Evolutionary conservation across 1,140 invertebrate species (phyloP), one percentile per base, ranked within the genome.

Genomic region (Drosophila gunungcola): DNA sequence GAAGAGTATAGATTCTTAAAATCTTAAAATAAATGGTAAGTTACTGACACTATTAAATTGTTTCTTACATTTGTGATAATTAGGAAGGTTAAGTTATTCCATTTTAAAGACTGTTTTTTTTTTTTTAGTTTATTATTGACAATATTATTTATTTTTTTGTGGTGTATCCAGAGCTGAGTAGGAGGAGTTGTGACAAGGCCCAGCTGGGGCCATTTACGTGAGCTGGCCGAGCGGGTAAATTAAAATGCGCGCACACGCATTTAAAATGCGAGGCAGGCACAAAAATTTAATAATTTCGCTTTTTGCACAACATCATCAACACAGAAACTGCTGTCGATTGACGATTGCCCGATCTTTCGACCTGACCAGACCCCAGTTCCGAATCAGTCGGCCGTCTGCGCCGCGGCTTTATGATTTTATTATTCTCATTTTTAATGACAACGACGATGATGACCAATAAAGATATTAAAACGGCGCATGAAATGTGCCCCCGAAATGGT

Each of bases 201-300:
- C 78, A 81, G 56, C 68, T 70, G 67, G 16, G 52, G 48, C 60
- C 58, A 39, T 41, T 57, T 74, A 85, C 83, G 82, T 86, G 74
- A 62, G 57, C 49, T 29, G 60, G 32, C 39, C 49, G 13, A 60
- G 48, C 38, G 39, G 32, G 53, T 13, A 73, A 79, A 79, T 82
- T 73, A 60, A 88, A 88, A 76, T 88, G 65, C 67, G 69, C 48
- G 61, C 51, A 57, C 62, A 74, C 73, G 58, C 65, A 80, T 64
- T 91, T 56, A 84, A 91, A 88, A 91, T 88, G 69, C 88, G 54
- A 77, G 57, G 51, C 88, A 91, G 82, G 77, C 78, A 79, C 67
- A 85, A 69, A 76, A 76, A 84, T 88, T 86, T 91, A 88, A 91
- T 91, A 91, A 91, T 91, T 91, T 91, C 80, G 82, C 75, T 90